Conservation (phyloP, 2,888 invertebrate species). For the Nymphalis polychloros region DNA sequence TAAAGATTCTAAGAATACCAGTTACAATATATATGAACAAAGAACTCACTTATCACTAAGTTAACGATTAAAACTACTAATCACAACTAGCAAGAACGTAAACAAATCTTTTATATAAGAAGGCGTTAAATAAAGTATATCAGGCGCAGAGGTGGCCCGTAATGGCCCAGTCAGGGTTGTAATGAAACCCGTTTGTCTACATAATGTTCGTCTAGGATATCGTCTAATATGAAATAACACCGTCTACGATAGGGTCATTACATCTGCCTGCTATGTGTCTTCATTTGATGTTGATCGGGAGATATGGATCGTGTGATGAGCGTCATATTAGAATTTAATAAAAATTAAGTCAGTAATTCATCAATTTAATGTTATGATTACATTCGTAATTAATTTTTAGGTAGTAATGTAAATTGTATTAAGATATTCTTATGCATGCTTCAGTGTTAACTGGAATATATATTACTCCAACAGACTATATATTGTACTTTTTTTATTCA, state of each 20-base stretch:
- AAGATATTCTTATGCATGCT: too few species aligned
- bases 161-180: conserved; percentile 45
- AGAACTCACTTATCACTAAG: too few species aligned
- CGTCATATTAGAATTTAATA: conserved; percentile 10
- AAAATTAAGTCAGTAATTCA: neutral
- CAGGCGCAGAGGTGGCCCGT: conserved; percentile 35
- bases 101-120: conserved; percentile 9
- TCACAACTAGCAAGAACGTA: neutral
- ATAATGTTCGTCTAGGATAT: conserved; percentile 70
- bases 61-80: neutral
- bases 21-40: too few species aligned
- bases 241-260: conserved; percentile 56
- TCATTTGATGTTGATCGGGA: conserved; percentile 61
- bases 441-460: too few species aligned
- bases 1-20: too few species aligned
- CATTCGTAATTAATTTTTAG: neutral
- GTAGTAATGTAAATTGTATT: too few species aligned
- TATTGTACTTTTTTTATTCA: too few species aligned
- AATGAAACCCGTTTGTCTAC: conserved; percentile 72
- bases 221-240: conserved; percentile 72
- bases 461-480: too few species aligned
- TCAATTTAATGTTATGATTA: neutral
- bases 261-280: conserved; percentile 49
- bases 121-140: conserved; percentile 37
- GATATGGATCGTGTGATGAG: conserved; percentile 50